A percentile compares a stretch with the other conserved stretches of the same genome.
Conservation (phyloP, 2,113 vertebrate genomes). For the Etia nguti region DNA sequence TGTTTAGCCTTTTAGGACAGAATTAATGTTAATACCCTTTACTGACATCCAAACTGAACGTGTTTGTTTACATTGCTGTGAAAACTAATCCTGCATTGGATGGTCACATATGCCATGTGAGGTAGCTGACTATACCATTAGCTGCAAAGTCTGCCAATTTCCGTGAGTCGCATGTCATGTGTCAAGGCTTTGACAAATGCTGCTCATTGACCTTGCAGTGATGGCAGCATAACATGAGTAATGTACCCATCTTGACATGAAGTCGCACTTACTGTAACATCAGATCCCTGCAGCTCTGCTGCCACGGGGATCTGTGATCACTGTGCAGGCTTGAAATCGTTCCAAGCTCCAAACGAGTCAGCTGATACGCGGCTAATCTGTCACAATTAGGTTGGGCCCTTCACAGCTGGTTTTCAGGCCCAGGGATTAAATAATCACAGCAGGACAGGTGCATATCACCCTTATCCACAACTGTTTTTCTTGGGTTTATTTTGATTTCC, state of each 20-base stretch:
- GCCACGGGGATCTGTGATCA: background rate
- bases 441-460: background rate
- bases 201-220: constrained; percentile 29
- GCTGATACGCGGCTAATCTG: constrained; percentile 44
- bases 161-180: background rate
- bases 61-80: background rate
- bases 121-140: background rate
- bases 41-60: background rate
- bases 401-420: constrained; percentile 34
- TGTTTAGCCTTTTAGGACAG: background rate
- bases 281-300: background rate
- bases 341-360: constrained; percentile 14
- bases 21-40: background rate
- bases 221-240: background rate
- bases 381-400: constrained; percentile 28
- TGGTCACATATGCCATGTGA: background rate
- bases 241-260: background rate
- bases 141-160: background rate
- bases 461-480: background rate
- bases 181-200: constrained; percentile 15
- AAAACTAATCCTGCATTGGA: background rate
- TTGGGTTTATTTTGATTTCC: background rate
- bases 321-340: background rate
- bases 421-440: constrained; percentile 25
- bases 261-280: background rate